A percentile compares a stretch with the other conserved stretches of the same genome.
These are phyloP conservation scores for Halcyon senegalensis DNA, from an alignment of 2,113 vertebrate species.

Conservation along the genomic window DNA sequence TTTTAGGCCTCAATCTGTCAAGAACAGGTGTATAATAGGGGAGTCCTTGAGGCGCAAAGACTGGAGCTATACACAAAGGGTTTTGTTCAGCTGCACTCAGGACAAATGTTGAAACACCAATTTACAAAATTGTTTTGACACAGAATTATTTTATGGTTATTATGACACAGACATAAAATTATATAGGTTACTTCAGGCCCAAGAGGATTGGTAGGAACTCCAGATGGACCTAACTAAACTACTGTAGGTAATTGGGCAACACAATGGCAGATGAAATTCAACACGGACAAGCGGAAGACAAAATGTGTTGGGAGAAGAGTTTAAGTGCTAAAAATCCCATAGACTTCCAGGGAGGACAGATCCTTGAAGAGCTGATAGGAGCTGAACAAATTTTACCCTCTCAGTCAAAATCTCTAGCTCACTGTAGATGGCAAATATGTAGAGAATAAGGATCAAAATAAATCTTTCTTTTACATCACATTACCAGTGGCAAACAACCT, in stretches of 20 bases:
- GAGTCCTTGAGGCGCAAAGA: slow-evolving; percentile 74
- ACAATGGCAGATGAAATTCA: slow-evolving; percentile 50
- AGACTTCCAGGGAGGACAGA: neutral
- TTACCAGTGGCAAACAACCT: neutral
- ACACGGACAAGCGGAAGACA: neutral
- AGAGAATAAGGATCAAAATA: neutral
- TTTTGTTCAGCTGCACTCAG: slow-evolving; percentile 42
- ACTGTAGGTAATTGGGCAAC: slow-evolving; percentile 31
- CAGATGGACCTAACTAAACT: slow-evolving; percentile 22
- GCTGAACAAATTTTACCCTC: neutral
- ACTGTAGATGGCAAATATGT: neutral
- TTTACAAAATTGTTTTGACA: slow-evolving; percentile 69
- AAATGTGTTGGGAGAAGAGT: slow-evolving; percentile 32
- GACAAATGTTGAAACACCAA: slow-evolving; percentile 60
- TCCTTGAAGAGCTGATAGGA: neutral
- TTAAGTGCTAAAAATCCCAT: slow-evolving; percentile 1
- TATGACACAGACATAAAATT: slow-evolving; percentile 40
- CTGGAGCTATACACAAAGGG: slow-evolving; percentile 60
- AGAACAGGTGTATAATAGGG: slow-evolving; percentile 71
- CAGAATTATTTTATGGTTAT: slow-evolving; percentile 60
- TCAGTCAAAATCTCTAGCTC: neutral
- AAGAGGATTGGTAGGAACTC: slow-evolving; percentile 24
- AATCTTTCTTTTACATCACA: neutral
- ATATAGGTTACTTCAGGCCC: slow-evolving; percentile 9
- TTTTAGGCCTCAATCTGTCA: slow-evolving; percentile 79